A percentile compares a stretch with the other conserved stretches of the same genome.
These are phyloP conservation scores for Meriones unguiculatus DNA, from an alignment of 2,113 vertebrate species.

Conservation along the genomic window DNA sequence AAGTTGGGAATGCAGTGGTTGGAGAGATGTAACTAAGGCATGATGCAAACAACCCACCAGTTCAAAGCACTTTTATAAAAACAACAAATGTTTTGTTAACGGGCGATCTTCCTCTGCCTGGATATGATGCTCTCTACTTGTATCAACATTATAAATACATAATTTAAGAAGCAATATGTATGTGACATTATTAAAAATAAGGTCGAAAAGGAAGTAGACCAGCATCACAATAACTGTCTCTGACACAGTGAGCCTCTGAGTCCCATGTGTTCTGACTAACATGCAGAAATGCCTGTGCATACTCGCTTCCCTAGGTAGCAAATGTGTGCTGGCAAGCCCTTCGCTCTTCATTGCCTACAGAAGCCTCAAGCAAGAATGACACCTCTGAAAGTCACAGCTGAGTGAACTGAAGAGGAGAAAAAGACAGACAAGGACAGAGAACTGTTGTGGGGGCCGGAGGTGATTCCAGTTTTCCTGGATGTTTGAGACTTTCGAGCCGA, in stretches of 20 bases:
- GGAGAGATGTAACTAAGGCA: conserved; percentile 17
- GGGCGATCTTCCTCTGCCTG: not conserved
- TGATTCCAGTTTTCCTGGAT: not conserved
- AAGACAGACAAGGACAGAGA: not conserved
- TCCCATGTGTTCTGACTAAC: conserved; percentile 1
- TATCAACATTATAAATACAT: not conserved
- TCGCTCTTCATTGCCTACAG: conserved; percentile 25
- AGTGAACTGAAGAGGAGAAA: not conserved
- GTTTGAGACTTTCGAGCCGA: conserved; percentile 2
- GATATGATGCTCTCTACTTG: not conserved
- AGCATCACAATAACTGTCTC: not conserved
- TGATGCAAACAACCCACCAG: not conserved
- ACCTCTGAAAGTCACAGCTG: not conserved
- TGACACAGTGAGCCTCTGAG: not conserved
- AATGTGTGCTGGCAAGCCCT: not conserved
- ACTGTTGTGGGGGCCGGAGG: not conserved
- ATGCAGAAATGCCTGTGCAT: not conserved
- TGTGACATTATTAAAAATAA: not conserved
- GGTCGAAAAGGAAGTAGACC: conserved; percentile 17
- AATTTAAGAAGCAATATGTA: not conserved
- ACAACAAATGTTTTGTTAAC: conserved; percentile 27
- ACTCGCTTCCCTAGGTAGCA: not conserved
- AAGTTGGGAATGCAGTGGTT: not conserved
- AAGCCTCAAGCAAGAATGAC: conserved; percentile 11
- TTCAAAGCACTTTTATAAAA: conserved; percentile 30